Percentiles rank a stretch among this genome's conserved stretches.
Evolutionary conservation across 1,140 invertebrate genomes (phyloP).

Genomic region (Hyles euphorbiae): DNA sequence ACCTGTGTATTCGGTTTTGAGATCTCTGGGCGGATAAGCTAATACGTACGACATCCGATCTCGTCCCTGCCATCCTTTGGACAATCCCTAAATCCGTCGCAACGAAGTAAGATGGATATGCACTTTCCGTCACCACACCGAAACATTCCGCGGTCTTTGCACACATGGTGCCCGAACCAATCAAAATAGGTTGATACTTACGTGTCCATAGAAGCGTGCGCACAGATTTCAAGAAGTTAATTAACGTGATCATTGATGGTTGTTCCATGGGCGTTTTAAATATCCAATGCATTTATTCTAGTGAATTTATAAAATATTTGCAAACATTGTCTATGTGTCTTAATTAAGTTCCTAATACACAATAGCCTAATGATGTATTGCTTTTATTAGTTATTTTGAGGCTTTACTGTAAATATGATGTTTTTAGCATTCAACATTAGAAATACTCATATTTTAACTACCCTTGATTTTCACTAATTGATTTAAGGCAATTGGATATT

Average conservation of each 20-base stretch:
- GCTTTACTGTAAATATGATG: no score
- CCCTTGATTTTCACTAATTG: background rate
- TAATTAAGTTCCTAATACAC: no score
- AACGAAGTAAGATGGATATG: constrained; percentile 79
- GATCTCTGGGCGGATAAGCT: no score
- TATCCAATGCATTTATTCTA: no score
- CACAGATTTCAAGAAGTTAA: constrained; percentile 19
- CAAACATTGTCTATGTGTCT: no score
- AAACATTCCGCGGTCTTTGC: constrained; percentile 55
- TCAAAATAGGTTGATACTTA: constrained; percentile 48
- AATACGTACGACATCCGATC: constrained; percentile 76
- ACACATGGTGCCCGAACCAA: constrained; percentile 61
- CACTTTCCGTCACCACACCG: constrained; percentile 81
- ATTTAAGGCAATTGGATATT: background rate
- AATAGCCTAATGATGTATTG: no score
- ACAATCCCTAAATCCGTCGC: constrained; percentile 76
- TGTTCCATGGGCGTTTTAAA: no score
- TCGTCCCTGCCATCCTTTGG: constrained; percentile 76
- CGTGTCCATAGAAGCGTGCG: constrained; percentile 41
- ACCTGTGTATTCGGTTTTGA: no score
- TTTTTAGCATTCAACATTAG: background rate
- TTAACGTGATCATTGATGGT: background rate
- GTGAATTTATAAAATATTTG: no score
- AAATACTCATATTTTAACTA: background rate
- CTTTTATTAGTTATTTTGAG: no score